Percentiles rank a stretch among this genome's conserved stretches.
Conservation (phyloP, 2,113 vertebrate genomes). For the Oenanthe oenanthe region DNA sequence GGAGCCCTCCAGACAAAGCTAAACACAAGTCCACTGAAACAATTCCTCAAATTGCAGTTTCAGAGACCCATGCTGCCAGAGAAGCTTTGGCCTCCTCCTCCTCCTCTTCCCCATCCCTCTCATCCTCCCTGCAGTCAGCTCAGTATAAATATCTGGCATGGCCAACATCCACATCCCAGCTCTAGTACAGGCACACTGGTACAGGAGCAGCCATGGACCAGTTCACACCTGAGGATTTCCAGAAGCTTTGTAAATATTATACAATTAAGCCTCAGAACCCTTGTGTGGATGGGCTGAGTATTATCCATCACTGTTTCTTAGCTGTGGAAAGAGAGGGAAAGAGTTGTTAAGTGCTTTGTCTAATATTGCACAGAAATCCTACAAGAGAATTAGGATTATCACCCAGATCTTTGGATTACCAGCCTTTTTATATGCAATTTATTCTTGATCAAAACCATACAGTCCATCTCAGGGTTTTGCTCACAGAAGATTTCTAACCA, state of each 20-base stretch:
- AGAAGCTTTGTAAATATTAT: not conserved
- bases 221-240: not conserved
- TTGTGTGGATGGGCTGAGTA: not conserved
- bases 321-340: not conserved
- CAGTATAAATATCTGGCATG: accelerated
- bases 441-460: not conserved
- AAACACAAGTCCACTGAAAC: accelerated
- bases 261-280: not conserved
- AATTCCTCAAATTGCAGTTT: not conserved
- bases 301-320: not conserved
- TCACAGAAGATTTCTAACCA: not conserved
- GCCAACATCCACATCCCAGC: not conserved
- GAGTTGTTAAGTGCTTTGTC: not conserved
- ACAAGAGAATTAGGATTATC: conserved; percentile 11
- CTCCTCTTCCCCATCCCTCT: not conserved
- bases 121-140: not conserved
- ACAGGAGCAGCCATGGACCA: accelerated
- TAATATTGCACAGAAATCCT: not conserved
- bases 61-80: not conserved
- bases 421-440: not conserved
- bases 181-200: not conserved
- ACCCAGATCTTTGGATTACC: not conserved
- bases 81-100: not conserved
- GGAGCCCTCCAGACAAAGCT: not conserved
- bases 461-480: not conserved